Percentiles rank a stretch among this genome's conserved stretches.
Conservation (phyloP, 2,888 invertebrate genomes). For the Eubasilissa splendida region DNA sequence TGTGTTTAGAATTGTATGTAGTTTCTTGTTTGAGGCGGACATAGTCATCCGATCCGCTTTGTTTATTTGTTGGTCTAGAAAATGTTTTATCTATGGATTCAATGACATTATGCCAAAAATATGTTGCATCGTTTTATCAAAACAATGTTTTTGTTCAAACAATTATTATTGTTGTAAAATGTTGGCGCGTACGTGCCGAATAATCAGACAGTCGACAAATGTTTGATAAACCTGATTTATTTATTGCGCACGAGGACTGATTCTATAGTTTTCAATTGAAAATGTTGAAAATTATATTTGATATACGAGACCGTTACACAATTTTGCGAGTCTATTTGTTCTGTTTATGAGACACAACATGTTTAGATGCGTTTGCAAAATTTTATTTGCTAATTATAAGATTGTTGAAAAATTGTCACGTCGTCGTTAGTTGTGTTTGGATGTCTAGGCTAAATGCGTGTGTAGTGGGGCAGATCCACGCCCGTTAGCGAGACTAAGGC, state of each 20-base stretch:
- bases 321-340: slow-evolving; percentile 25
- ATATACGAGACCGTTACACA: neutral
- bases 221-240: slow-evolving; percentile 1
- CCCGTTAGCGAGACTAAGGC: neutral
- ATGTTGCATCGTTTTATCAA: neutral
- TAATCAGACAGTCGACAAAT: slow-evolving; percentile 1
- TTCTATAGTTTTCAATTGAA: slow-evolving; percentile 27
- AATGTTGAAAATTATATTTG: slow-evolving; percentile 29
- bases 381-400: slow-evolving; percentile 16
- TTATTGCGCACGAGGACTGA: neutral
- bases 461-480: neutral
- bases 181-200: slow-evolving; percentile 8
- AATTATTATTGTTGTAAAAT: slow-evolving; percentile 9
- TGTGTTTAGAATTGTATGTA: too few relatives aligned
- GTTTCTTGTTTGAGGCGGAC: too few relatives aligned
- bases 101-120: slow-evolving; percentile 10
- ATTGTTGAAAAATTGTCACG: slow-evolving; percentile 14
- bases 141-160: neutral
- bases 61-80: neutral
- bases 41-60: neutral
- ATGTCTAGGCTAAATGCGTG: slow-evolving; percentile 22
- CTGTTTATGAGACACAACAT: slow-evolving; percentile 18
- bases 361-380: slow-evolving; percentile 19
- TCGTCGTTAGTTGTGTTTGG: slow-evolving; percentile 26
- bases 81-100: too few relatives aligned